Evolutionary conservation across 2,113 vertebrate species (phyloP), one percentile per base, ranked within the genome.

Genomic region (Mus pahari): DNA sequence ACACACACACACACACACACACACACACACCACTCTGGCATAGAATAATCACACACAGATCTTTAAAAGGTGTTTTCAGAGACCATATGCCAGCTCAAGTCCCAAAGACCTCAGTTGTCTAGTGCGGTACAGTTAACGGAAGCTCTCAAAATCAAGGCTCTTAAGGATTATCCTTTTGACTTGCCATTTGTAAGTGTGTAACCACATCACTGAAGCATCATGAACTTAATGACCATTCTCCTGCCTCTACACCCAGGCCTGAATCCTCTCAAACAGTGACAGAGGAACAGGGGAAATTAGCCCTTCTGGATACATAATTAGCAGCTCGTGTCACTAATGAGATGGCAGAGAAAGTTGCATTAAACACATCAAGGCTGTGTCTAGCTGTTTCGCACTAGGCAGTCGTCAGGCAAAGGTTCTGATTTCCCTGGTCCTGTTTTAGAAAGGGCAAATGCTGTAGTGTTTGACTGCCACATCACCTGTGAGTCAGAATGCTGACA

Each of bases 101-200:
- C 64, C 64, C 10, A 13, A 60, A n/a, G 45, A 73, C 55, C 39
- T 62, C 9, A 62, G 86, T 42, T 81, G 20, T 48, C 45, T 64
- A 42, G 71, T 9, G 53, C 4, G 7, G 19, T 50, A 19, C 19
- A 55, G 82, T 26, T 7, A 86, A 42, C 3, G 83, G 16, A 20
- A 39, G 68, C 58, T 90, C 71, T 94, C 50, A 24, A 82, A 92
- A 48, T 86, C 70, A 1, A 31, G 58, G 75, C 78, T 93, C 79
- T 87, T 90, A 70, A n/a, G 58, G 70, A 50, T 77, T 87, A 73
- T 94, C 79, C 68, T 93, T 94, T 68, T 70, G 83, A 75, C 68
- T 77, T 82, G 64, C 64, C 45, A 3, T 94, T 88, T 82, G 82
- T 96, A 74, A 95, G 66, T 91, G 81, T 96, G 77, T 97, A 97